Conservation (phyloP, 1,140 invertebrate species). For the Drosophila albomicans region DNA sequence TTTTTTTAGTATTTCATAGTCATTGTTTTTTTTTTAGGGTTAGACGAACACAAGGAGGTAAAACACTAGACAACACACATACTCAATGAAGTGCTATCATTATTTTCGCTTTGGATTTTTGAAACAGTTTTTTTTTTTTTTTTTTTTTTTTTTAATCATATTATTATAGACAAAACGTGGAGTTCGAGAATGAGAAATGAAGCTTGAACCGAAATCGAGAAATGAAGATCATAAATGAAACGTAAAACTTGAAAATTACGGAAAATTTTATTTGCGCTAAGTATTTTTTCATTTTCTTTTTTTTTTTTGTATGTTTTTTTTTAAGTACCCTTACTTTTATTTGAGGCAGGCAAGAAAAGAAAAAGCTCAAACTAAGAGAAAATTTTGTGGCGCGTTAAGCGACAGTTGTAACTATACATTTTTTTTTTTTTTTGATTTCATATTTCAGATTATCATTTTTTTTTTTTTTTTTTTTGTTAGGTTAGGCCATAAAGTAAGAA, state of each 20-base stretch:
- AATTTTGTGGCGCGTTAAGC: slow-evolving; percentile 45
- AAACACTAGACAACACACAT: slow-evolving; percentile 91
- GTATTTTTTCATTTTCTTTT: slow-evolving; percentile 40
- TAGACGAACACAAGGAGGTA: slow-evolving; percentile 89
- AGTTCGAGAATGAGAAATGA: slow-evolving; percentile 56
- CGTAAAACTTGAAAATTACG: slow-evolving; percentile 51
- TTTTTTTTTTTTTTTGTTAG: slow-evolving; percentile 27
- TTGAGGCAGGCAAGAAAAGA: slow-evolving; percentile 81
- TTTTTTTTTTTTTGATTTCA: slow-evolving; percentile 34
- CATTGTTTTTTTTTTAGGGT: slow-evolving; percentile 84
- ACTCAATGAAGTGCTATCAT: slow-evolving; percentile 85
- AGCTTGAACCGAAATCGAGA: slow-evolving; percentile 32
- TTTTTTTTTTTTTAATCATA: slow-evolving; percentile 41
- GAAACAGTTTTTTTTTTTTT: slow-evolving; percentile 56
- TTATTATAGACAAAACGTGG: slow-evolving; percentile 49
- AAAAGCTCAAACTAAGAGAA: slow-evolving; percentile 84
- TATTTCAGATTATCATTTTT: slow-evolving; percentile 24
- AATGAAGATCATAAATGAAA: slow-evolving; percentile 44
- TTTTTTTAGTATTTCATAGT: slow-evolving; percentile 60
- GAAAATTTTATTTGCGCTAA: slow-evolving; percentile 54
- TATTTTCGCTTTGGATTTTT: slow-evolving; percentile 79
- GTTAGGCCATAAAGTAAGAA: slow-evolving; percentile 37
- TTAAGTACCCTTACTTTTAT: slow-evolving; percentile 26
- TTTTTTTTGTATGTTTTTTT: slow-evolving; percentile 35
- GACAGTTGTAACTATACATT: slow-evolving; percentile 40